Evolutionary conservation across 2,797 vertebrate genomes (phyloP).

Genomic region (Octomys mimax): DNA sequence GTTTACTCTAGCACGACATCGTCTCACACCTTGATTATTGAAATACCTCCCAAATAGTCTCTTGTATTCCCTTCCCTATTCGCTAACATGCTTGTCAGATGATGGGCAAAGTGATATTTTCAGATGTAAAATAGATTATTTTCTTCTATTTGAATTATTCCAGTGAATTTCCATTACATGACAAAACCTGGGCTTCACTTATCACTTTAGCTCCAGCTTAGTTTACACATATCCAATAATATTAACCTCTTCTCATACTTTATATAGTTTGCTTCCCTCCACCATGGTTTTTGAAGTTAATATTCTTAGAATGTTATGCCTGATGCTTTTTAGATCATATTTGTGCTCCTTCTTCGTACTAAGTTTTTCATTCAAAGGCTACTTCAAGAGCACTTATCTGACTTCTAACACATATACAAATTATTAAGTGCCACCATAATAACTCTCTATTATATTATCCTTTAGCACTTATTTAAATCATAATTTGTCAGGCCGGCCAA

Average conservation of each 20-base stretch:
- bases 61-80: neutral
- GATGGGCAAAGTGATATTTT: neutral
- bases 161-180: neutral
- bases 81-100: neutral
- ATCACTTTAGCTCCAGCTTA: neutral
- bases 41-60: neutral
- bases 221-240: neutral
- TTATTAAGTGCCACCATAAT: neutral
- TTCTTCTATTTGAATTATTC: neutral
- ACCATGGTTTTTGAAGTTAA: neutral
- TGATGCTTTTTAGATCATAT: neutral
- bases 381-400: neutral
- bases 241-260: neutral
- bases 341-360: neutral
- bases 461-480: no score
- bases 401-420: neutral
- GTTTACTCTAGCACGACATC: neutral
- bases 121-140: neutral
- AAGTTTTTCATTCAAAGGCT: neutral
- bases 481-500: no score
- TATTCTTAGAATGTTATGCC: neutral
- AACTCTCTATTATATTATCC: no score
- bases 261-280: neutral
- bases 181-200: neutral
- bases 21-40: neutral